Evolutionary conservation across 2,113 vertebrate species (phyloP).

Genomic region (Leiothrix lutea): DNA sequence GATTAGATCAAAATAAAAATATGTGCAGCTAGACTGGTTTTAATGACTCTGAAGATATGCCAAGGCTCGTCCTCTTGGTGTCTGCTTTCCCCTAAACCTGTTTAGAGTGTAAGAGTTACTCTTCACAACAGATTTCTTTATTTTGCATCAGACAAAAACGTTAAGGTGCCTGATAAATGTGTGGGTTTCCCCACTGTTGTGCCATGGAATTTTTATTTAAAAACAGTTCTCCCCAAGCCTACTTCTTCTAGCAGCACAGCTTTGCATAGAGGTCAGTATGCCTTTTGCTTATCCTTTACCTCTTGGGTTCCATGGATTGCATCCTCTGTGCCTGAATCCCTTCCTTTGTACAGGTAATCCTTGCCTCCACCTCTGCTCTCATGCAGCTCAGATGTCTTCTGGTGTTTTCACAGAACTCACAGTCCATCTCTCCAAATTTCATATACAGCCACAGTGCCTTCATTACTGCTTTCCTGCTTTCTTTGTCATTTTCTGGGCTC

Average conservation of each 20-base stretch:
- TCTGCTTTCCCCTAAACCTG: not conserved
- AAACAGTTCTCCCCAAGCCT: not conserved
- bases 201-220: not conserved
- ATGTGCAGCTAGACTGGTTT: not conserved
- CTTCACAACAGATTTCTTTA: accelerated
- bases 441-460: not conserved
- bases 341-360: not conserved
- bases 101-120: not conserved
- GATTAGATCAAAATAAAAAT: constrained; percentile 52
- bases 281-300: not conserved
- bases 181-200: not conserved
- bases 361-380: not conserved
- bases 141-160: not conserved
- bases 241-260: not conserved
- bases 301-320: not conserved
- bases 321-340: not conserved
- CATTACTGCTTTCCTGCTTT: not conserved
- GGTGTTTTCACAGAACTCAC: not conserved
- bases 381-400: not conserved
- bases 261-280: not conserved
- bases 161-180: not conserved
- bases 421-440: not conserved
- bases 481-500: not conserved
- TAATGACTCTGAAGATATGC: not conserved
- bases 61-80: not conserved